Percentiles rank a stretch among this genome's conserved stretches.
phyloP scores from a whole-genome alignment of 1,140 invertebrate species.

The Eurosta solidaginis region DNA sequence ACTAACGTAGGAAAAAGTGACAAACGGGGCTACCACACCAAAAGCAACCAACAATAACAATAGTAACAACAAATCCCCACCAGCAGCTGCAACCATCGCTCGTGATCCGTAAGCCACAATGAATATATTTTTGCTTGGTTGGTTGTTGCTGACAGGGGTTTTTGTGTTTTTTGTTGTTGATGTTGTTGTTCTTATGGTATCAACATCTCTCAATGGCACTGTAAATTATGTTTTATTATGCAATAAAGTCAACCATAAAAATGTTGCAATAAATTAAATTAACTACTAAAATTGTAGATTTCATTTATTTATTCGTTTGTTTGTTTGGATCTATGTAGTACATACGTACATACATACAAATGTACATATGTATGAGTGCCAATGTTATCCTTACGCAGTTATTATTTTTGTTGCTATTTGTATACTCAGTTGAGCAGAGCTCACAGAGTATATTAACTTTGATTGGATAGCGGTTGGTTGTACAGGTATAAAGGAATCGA shows the following conservation, averaged over 20 bases:
- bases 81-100: constrained; percentile 17
- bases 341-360: not conserved
- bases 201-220: constrained; percentile 53
- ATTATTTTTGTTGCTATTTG: not conserved
- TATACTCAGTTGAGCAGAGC: too few species aligned
- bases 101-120: not conserved
- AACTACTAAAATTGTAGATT: constrained; percentile 54
- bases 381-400: not conserved
- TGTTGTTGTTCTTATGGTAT: constrained; percentile 3
- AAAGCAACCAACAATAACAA: not conserved
- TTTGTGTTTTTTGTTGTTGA: not conserved
- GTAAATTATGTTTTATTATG: constrained; percentile 61
- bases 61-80: not conserved
- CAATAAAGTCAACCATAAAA: constrained; percentile 61
- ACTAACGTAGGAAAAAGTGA: not conserved
- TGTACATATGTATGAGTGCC: not conserved
- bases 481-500: too few species aligned
- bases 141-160: not conserved
- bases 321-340: not conserved
- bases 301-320: not conserved
- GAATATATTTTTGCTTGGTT: not conserved
- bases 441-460: too few species aligned
- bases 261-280: constrained; percentile 61
- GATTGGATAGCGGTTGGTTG: too few species aligned
- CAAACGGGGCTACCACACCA: not conserved